These are phyloP conservation scores for Etheostoma nigrum DNA, from an alignment of 2,797 vertebrate species.

Conservation along the genomic window DNA sequence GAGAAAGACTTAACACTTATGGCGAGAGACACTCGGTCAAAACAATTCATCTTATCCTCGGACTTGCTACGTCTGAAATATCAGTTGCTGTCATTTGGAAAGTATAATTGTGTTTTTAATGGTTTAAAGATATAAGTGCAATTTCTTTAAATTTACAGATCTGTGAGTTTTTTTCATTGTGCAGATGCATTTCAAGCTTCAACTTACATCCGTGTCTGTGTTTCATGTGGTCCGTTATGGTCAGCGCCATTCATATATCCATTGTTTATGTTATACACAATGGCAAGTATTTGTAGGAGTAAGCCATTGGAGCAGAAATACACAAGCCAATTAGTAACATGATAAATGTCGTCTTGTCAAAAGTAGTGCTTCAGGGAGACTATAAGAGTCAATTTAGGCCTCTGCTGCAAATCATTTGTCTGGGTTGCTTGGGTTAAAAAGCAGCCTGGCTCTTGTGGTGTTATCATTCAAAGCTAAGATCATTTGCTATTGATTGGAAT, in stretches of 20 bases:
- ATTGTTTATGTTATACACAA: slow-evolving; percentile 28
- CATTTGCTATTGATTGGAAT: slow-evolving; percentile 25
- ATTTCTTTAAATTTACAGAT: slow-evolving; percentile 1
- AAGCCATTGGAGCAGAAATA: slow-evolving; percentile 21
- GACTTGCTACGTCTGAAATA: slow-evolving; percentile 2
- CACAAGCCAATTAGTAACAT: slow-evolving; percentile 33
- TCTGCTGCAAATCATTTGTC: slow-evolving; percentile 53
- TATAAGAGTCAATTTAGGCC: slow-evolving; percentile 44
- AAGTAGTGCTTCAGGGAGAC: slow-evolving; percentile 36
- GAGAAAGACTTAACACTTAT: slow-evolving; percentile 19
- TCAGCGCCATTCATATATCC: slow-evolving; percentile 1
- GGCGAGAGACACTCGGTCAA: slow-evolving; percentile 10
- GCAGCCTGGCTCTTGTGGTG: slow-evolving; percentile 14
- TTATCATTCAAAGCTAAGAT: slow-evolving; percentile 26
- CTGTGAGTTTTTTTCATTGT: background rate
- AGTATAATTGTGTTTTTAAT: slow-evolving; percentile 15
- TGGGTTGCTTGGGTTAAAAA: slow-evolving; percentile 30
- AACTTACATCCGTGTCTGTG: background rate
- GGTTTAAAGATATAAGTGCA: slow-evolving; percentile 6
- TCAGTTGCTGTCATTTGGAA: slow-evolving; percentile 13
- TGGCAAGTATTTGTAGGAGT: slow-evolving; percentile 22
- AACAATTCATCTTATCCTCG: slow-evolving; percentile 19
- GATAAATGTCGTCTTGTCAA: slow-evolving; percentile 54
- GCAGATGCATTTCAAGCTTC: background rate
- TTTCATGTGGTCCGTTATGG: background rate